Percentiles rank a stretch among this genome's conserved stretches.
These are phyloP conservation scores for Synergus laeviventris DNA, from an alignment of 2,888 invertebrate species.

Conservation along the genomic window DNA sequence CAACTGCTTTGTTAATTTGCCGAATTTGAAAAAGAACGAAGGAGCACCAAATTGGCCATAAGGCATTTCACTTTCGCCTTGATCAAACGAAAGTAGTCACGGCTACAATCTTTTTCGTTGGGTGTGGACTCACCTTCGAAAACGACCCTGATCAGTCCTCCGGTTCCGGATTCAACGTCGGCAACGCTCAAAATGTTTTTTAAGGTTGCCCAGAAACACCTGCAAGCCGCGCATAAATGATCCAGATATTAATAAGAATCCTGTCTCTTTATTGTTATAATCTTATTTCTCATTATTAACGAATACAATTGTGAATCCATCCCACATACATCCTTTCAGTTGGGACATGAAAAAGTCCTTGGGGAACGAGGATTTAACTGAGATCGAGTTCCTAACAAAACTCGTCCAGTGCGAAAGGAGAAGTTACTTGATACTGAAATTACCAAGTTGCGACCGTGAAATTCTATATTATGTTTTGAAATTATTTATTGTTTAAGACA, in stretches of 20 bases:
- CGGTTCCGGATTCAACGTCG: constrained; percentile 50
- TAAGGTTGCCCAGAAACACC: not conserved
- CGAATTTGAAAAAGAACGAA: not conserved
- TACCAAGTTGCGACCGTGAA: not conserved
- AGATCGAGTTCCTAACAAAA: constrained; percentile 25
- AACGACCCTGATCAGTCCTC: constrained; percentile 50
- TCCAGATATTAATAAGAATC: constrained; percentile 13
- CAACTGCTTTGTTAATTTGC: not conserved
- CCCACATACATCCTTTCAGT: constrained; percentile 2
- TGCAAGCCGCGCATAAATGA: not conserved
- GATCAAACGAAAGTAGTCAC: constrained; percentile 37
- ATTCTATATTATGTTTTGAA: not conserved
- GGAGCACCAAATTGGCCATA: constrained; percentile 15
- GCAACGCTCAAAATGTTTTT: constrained; percentile 3
- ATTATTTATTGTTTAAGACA: too few relatives aligned
- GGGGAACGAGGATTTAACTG: constrained; percentile 24
- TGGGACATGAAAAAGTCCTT: not conserved
- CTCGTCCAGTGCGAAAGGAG: constrained; percentile 7
- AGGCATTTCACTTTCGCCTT: constrained; percentile 34
- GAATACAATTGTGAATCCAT: constrained; percentile 9
- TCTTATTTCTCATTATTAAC: constrained; percentile 1
- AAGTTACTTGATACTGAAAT: not conserved
- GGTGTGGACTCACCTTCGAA: constrained; percentile 46
- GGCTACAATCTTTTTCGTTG: constrained; percentile 28
- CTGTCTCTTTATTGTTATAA: not conserved